Evolutionary conservation across 2,888 invertebrate species (phyloP), one percentile per base, ranked within the genome.

Genomic region (Linnaemya tessellans): DNA sequence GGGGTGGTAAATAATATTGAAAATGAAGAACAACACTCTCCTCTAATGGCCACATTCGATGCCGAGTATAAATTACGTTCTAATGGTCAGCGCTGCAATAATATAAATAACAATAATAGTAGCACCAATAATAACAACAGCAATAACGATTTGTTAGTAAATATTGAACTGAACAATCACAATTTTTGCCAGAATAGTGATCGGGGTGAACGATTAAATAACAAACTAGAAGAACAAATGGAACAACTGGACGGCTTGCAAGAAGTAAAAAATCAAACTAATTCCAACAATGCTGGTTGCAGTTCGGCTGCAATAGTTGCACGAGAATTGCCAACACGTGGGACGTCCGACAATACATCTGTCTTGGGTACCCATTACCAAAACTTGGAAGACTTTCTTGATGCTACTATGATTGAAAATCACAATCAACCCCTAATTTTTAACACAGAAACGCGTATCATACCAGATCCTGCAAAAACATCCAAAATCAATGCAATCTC

Each of bases 381-480:
- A 84, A 91, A 91, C 75, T 86, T 91, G 9, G 91, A 91, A 38
- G 90, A 91, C 20, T 91, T 91, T 62, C 88, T 91, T 10, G 91
- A 91, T 77, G 90, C 89, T 22, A 90, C 88, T 8, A 89, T 90
- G 90, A 89, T 91, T 70, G 90, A 91, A 60, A 91, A 89, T 25
- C 89, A 88, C 18, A 87, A 89, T 1, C 88, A 90, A 77, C 88
- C 90, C 20, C 49, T 90, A 0, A 89, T 87, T 0, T 70, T 90
- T 58, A 86, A 58, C 1, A 38, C 70, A 22, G 60, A 84, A 54
- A 49, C 56, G 13, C 43, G 43, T 43, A 68, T 18, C 13, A 9
- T 13, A 10, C 18, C 18, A 41, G 38, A 71, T 18, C 35, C 15
- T 7, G 3, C 13, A n/a, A 71, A 49, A 65, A 10, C 54, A 70